Conservation (phyloP, 2,113 vertebrate species). For the Psettodes erumei region DNA sequence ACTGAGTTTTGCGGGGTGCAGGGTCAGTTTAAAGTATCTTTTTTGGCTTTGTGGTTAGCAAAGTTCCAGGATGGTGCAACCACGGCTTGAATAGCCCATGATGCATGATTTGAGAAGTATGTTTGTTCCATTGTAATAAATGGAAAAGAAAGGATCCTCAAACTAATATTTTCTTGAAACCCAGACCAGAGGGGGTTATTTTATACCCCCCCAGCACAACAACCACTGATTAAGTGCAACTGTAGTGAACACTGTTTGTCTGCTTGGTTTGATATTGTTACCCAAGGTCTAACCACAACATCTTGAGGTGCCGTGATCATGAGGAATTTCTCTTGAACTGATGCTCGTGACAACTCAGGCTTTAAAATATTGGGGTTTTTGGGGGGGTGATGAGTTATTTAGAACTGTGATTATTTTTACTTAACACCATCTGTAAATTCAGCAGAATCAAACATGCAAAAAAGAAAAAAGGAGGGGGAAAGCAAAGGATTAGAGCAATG, state of each 20-base stretch:
- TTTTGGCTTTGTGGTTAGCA: slow-evolving; percentile 45
- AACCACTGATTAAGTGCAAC: slow-evolving; percentile 59
- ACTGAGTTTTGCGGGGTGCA: slow-evolving; percentile 36
- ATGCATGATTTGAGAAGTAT: slow-evolving; percentile 42
- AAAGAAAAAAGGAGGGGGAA: background rate
- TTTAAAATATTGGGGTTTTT: slow-evolving; percentile 3
- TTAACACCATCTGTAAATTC: slow-evolving; percentile 1
- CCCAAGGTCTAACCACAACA: slow-evolving; percentile 30
- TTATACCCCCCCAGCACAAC: slow-evolving; percentile 40
- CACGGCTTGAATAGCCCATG: slow-evolving; percentile 22
- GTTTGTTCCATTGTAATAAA: slow-evolving; percentile 50
- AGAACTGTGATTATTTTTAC: background rate
- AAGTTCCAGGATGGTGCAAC: slow-evolving; percentile 59
- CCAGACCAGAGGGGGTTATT: slow-evolving; percentile 32
- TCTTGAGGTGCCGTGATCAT: slow-evolving; percentile 8
- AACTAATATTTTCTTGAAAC: slow-evolving; percentile 50
- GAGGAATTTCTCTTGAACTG: slow-evolving; percentile 4
- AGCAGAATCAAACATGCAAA: background rate
- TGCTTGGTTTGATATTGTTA: slow-evolving; percentile 53
- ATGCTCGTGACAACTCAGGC: background rate
- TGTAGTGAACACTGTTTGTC: slow-evolving; percentile 38
- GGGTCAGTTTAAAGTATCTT: slow-evolving; percentile 54
- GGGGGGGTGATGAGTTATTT: background rate
- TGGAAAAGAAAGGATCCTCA: slow-evolving; percentile 53
- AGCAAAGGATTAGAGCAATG: background rate